These are phyloP conservation scores for Leguminivora glycinivorella DNA, from an alignment of 1,140 invertebrate species.

Conservation along the genomic window DNA sequence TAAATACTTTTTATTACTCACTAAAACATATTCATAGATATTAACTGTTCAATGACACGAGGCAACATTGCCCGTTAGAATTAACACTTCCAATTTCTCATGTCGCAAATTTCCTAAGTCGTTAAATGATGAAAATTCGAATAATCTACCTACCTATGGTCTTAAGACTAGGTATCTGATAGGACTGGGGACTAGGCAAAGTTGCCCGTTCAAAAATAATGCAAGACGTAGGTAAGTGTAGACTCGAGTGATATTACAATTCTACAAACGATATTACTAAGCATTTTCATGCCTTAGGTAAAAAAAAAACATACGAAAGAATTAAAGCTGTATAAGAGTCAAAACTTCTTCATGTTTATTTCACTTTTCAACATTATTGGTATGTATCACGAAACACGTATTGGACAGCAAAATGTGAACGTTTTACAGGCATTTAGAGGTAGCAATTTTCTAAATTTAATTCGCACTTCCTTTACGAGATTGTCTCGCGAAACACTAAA, in stretches of 20 bases:
- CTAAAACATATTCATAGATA: no score
- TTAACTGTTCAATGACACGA: no score
- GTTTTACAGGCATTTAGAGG: conserved; percentile 69
- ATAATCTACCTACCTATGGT: no score
- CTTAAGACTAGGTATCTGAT: no score
- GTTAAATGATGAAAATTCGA: no score
- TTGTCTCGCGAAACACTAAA: conserved; percentile 40
- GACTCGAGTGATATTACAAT: not conserved
- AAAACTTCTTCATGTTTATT: conserved; percentile 63
- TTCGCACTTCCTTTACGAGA: conserved; percentile 34
- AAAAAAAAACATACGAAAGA: conserved; percentile 25
- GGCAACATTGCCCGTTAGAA: no score
- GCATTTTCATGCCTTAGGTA: not conserved
- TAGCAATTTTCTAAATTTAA: conserved; percentile 56
- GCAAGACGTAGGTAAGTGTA: no score
- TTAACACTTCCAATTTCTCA: no score
- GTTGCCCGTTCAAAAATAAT: no score
- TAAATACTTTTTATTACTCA: no score
- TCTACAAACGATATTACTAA: not conserved
- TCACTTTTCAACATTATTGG: conserved; percentile 53
- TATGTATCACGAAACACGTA: conserved; percentile 56
- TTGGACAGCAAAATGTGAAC: conserved; percentile 59
- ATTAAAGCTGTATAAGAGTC: conserved; percentile 41
- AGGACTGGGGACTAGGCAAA: no score
- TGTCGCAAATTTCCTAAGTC: no score